Evolutionary conservation across 1,140 invertebrate species (phyloP), one percentile per base, ranked within the genome.

Genomic region (Ditylenchus dipsaci): DNA sequence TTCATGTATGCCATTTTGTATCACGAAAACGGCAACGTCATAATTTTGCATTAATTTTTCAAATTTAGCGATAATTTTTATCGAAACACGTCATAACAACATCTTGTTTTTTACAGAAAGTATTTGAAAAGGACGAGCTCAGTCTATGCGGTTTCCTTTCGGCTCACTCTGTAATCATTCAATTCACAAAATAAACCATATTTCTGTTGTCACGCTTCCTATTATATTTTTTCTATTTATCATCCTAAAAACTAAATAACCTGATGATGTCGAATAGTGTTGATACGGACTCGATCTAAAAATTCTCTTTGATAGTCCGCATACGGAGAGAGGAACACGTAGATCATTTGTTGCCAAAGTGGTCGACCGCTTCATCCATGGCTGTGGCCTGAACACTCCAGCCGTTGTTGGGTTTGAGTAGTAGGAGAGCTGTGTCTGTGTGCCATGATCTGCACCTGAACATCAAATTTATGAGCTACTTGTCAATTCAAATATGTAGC

Each of bases 301-400:
- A 83, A 81, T 61, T 82, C 80, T 42, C 73, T 66, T 58, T 83
- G 81, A 61, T 76, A 76, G 68, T 82, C 80, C n/a, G 77, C 76
- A 72, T 80, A 72, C 8, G 80, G 81, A 17, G 81, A 76, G 1
- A 82, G 58, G 45, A 83, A 53, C 15, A 81, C 56, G 60, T 75
- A 82, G 43, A 82, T 76, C 13, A 60, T 76, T 49, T 82, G 74
- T 21, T 79, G 70, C n/a, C 80, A 63, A 76, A 82, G 26, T 74
- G 79, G 62, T 82, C 80, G n/a, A 82, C 71, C 11, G 80, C 79
- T 47, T 78, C 80, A 71, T 82, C 81, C 47, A 82, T 59, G 8
- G 80, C 80, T 0, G 76, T 69, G n/a, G 68, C 60, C 53, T 78
- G 71, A 21, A 77, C 63, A 23, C 67, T 67, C 47, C 42, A 38